Base-by-base conservation (phyloP, 1,140 invertebrate genomes). In the Thrips palmi region DNA sequence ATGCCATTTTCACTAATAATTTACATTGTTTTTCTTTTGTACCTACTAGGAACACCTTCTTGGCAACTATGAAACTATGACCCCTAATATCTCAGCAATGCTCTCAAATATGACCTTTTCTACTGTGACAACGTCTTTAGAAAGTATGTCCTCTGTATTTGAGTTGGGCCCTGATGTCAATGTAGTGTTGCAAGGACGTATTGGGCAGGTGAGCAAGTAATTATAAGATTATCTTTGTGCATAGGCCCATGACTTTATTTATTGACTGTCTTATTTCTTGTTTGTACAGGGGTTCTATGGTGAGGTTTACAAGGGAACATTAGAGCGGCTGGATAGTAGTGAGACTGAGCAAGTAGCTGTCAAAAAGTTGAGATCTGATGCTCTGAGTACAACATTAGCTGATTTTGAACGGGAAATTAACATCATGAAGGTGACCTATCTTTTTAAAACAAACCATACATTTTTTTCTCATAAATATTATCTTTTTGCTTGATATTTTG, bases 331-430 rank as follows among this genome's bases (percentile, higher is more conserved):
- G 31, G 53, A 55, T 23, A 55, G 62, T 33, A 50, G 50, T 0
- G 60, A 58, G 24, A 52, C 63, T 0, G 59, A 63, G 46, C 52
- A 59, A 49, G 78, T 85, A 7, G 80, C 81, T 23, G 70, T 84
- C 0, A 85, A 84, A 52, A 70, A 70, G 47, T 54, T 84, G 1
- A 77, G 67, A 51, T 41, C 45, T 7, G 37, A 45, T 42, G 29
- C 48, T 7, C 38, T 44, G 8, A 62, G 52, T 21, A 52, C 52
- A 29, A 61, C 55, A 28, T 46, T 54, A 11, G 55, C 59, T 21
- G 74, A 78, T 48, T 77, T 79, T 44, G 60, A 71, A 45, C 56
- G 73, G 36, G 78, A 83, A 67, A 80, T 80, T 29, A 52, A 61
- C 17, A 84, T 86, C 18, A 81, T 85, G 74, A 74, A 79, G 58